Evolutionary conservation across 2,888 invertebrate species (phyloP).

Genomic region (Ophion ellenae): DNA sequence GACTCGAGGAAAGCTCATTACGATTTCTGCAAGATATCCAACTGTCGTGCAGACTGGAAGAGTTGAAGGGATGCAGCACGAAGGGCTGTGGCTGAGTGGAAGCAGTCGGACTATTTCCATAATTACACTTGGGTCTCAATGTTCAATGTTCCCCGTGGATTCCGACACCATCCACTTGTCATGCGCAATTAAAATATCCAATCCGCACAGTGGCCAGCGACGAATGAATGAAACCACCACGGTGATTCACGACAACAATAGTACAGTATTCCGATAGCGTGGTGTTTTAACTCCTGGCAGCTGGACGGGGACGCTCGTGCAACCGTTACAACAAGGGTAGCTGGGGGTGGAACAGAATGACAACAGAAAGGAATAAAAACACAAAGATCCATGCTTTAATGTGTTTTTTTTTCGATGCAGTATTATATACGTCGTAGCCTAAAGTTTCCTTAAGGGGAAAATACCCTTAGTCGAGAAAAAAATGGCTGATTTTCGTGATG

Average conservation of each 20-base stretch:
- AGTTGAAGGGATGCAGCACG: constrained; percentile 19
- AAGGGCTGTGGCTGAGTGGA: constrained; percentile 7
- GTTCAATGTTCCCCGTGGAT: constrained; percentile 31
- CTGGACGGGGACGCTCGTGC: constrained; percentile 40
- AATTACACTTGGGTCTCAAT: constrained; percentile 40
- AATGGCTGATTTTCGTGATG: too few species aligned
- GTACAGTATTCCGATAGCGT: constrained; percentile 56
- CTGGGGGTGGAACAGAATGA: constrained; percentile 5
- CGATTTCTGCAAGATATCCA: constrained; percentile 43
- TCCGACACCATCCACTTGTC: constrained; percentile 45
- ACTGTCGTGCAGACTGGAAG: not conserved
- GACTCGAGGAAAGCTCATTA: constrained; percentile 70
- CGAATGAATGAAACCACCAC: constrained; percentile 57
- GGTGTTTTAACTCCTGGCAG: constrained; percentile 62
- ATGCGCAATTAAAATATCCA: constrained; percentile 65
- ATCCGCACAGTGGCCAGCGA: constrained; percentile 40
- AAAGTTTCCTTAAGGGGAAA: not conserved
- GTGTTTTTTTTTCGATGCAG: not conserved
- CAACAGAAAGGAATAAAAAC: constrained; percentile 13
- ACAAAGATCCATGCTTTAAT: not conserved
- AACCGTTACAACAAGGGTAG: constrained; percentile 12
- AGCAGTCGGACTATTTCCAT: constrained; percentile 22
- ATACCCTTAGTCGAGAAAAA: too few species aligned
- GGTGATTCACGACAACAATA: constrained; percentile 47
- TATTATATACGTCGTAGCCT: not conserved